Base-by-base conservation (phyloP, 1,140 invertebrate species). In the Drosophila burlai region DNA sequence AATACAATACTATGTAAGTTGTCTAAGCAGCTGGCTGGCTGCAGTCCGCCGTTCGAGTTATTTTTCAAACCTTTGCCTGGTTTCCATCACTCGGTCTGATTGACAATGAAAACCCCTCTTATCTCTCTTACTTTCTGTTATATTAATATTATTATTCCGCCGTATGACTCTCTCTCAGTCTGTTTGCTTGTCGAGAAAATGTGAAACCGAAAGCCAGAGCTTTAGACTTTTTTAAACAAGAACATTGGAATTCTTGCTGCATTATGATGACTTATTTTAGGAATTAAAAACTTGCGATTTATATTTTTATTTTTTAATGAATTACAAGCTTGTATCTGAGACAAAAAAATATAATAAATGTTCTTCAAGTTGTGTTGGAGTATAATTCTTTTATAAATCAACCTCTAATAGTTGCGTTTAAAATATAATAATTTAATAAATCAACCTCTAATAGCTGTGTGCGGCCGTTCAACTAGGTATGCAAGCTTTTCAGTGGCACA, bases 41-140 rank as follows among this genome's bases (percentile, higher is more conserved):
- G 57, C 64, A 66, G 46, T 61, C 31, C 24, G 31, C 26, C 36
- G 36, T 11, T 50, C 15, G 21, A 36, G 10, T 55, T 71, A 2
- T 38, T 9, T 13, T 69, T 45, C 16, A 52, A 67, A n/a, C 15
- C 11, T 54, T 68, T 47, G 42, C 9, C 6, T 26, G 68, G 43
- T 42, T 49, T 58, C 29, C 11, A 42, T 69, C 68, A 47, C 36
- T 69, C 52, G 29, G 24, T 21, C 11, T 66, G 69, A 73, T 72
- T 72, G 69, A 73, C 69, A 73, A 36, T 24, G 31, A 50, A 73
- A 72, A 72, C 1, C 54, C 38, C n/a, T 5, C 52, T 72, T 72
- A 50, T 73, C 52, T 29, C 2, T 24, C 2, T 24, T 24, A 16
- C 3, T 40, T 38, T 68, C 7, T 31, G 7, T 46, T 11, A 1